Percentiles rank a stretch among this genome's conserved stretches.
These are phyloP conservation scores for Plagodis dolabraria DNA, from an alignment of 2,888 invertebrate genomes.

Conservation along the genomic window DNA sequence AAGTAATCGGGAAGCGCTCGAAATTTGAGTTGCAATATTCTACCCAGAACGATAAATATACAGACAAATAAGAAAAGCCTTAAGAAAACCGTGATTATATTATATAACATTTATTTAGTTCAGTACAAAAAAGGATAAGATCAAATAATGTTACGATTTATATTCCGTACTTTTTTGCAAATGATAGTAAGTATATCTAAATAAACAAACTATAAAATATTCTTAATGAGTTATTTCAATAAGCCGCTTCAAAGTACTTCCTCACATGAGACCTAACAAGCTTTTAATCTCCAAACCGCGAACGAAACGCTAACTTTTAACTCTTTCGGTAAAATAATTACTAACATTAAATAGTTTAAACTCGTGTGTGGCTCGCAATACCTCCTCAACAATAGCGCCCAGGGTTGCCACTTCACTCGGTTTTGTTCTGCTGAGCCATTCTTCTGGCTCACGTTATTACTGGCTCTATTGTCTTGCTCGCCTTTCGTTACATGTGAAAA, in stretches of 20 bases:
- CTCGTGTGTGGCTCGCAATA: constrained; percentile 26
- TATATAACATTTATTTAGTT: no score
- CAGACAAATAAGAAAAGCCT: no score
- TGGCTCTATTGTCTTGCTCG: constrained; percentile 56
- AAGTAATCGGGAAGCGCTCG: no score
- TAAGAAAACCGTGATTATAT: no score
- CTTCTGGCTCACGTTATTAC: constrained; percentile 72
- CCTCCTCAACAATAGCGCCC: constrained; percentile 53
- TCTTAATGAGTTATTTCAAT: no score
- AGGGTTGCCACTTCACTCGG: constrained; percentile 67
- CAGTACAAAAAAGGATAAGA: no score
- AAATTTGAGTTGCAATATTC: no score
- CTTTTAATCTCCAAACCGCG: neutral
- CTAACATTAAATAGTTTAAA: constrained; percentile 23
- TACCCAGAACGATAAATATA: no score
- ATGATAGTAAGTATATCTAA: no score
- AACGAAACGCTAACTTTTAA: constrained; percentile 25
- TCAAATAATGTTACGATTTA: no score
- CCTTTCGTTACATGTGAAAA: constrained; percentile 60
- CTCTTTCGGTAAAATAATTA: constrained; percentile 34
- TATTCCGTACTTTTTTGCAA: no score
- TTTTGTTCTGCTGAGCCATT: constrained; percentile 72
- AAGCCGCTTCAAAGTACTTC: neutral
- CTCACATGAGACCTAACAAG: neutral
- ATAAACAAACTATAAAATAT: no score